These are phyloP conservation scores for Pitta sordida DNA, from an alignment of 2,113 vertebrate genomes.

Conservation along the genomic window DNA sequence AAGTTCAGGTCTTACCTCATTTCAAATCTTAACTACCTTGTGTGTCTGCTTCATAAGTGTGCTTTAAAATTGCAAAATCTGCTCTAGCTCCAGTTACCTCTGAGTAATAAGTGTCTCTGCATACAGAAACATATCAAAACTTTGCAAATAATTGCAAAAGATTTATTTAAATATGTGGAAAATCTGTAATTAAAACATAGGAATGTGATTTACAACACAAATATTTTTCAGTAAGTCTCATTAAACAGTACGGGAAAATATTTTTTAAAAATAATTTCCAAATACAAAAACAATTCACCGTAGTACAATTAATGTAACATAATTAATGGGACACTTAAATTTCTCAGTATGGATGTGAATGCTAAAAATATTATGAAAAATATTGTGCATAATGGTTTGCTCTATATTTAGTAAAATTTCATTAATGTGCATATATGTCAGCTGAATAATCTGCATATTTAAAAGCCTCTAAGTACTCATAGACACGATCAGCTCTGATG, in stretches of 20 bases:
- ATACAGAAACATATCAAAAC: not conserved
- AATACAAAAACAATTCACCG: not conserved
- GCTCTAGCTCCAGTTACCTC: not conserved
- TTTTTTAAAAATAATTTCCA: not conserved
- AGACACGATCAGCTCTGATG: constrained; percentile 7
- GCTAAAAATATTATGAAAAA: constrained; percentile 28
- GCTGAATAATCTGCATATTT: constrained; percentile 49
- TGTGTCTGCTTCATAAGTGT: not conserved
- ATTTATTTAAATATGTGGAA: not conserved
- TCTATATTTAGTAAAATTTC: constrained; percentile 55
- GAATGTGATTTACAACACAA: not conserved
- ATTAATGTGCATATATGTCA: constrained; percentile 33
- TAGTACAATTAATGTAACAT: constrained; percentile 27
- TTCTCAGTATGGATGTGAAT: constrained; percentile 8
- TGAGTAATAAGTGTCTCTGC: not conserved
- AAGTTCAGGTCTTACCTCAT: not conserved
- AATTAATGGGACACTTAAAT: constrained; percentile 35
- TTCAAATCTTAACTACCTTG: not conserved
- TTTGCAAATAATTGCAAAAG: not conserved
- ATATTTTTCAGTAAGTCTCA: not conserved
- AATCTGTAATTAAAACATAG: constrained; percentile 25
- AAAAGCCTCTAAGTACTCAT: constrained; percentile 14
- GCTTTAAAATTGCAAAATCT: not conserved
- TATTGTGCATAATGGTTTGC: constrained; percentile 2
- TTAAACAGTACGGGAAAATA: not conserved